Conservation (phyloP, 2,113 vertebrate genomes). For the Noturus placidus region DNA sequence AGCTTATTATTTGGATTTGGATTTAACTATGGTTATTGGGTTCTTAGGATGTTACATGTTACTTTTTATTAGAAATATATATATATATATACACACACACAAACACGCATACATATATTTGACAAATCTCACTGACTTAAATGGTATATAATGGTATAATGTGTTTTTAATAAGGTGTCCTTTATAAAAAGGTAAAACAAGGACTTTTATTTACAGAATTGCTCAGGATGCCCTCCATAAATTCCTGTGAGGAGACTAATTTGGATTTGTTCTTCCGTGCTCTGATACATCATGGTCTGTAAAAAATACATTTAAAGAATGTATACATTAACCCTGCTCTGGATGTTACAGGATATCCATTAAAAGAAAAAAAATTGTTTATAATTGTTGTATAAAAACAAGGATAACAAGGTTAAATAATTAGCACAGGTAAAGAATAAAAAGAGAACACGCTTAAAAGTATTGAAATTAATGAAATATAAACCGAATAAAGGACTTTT, state of each 20-base stretch:
- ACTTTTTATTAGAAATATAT: not conserved
- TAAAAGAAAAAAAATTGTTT: no score
- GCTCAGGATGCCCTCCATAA: not conserved
- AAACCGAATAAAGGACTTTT: not conserved
- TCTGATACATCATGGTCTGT: not conserved
- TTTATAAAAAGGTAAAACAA: not conserved
- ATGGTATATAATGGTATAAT: not conserved
- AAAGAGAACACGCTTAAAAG: not conserved
- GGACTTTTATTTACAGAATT: not conserved
- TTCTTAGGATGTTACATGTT: not conserved
- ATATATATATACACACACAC: no score
- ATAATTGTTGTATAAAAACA: not conserved
- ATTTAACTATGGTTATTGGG: not conserved
- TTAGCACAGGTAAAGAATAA: not conserved
- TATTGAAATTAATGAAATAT: not conserved
- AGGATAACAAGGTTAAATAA: not conserved
- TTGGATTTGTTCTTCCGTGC: not conserved
- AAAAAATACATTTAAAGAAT: no score
- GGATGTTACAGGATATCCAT: no score
- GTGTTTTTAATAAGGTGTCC: not conserved
- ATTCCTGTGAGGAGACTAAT: not conserved
- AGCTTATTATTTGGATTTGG: not conserved
- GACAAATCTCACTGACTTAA: not conserved
- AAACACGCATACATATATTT: not conserved
- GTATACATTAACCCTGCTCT: no score